Base-by-base conservation (phyloP, 1,140 invertebrate genomes). In the Pogonomyrmex barbatus region DNA sequence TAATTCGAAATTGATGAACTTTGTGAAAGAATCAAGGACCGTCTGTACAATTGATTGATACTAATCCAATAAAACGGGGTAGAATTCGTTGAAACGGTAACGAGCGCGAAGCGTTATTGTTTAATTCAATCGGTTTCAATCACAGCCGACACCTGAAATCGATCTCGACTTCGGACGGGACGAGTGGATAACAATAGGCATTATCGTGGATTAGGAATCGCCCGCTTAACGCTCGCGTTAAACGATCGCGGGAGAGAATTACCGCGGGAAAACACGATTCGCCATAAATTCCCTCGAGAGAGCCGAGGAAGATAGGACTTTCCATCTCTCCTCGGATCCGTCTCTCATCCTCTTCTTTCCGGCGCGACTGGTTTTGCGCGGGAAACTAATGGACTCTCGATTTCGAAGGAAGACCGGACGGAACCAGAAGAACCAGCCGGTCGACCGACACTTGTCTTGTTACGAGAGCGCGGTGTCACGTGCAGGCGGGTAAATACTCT, bases 301-400 rank as follows among this genome's bases (percentile, higher is more conserved):
- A 86, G 65, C 81, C 75, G 58, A 58, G 56, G 45, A 54, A 78
- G 17, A 73, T 10, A n/a, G 33, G 24, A 45, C 45, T 58, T 24
- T 50, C 10, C 42, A 70, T 84, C 9, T 8, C 42, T 65, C 73
- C 54, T 10, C 50, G 50, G 39, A 56, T 70, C 6, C 47, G 0
- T 52, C 70, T 65, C n/a, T 45, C 45, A 77, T 88, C 87, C 84
- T 84, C 86, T 88, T 90, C 65, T 91, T 63, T 65, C 60, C 82
- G 78, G 77, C 30, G 76, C 63, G 56, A 91, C 91, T 91, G 91
- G 91, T 91, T 91, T 89, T 89, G 90, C 88, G 78, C 88, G 84
- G 68, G 68, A 87, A 24, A 83, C 87, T 84, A 88, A 87, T 86
- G 85, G 90, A 91, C 90, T 91, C 91, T 91, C 91, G 90, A 91